phyloP scores from a whole-genome alignment of 2,113 vertebrate genomes.

The Tetrao urogallus region DNA sequence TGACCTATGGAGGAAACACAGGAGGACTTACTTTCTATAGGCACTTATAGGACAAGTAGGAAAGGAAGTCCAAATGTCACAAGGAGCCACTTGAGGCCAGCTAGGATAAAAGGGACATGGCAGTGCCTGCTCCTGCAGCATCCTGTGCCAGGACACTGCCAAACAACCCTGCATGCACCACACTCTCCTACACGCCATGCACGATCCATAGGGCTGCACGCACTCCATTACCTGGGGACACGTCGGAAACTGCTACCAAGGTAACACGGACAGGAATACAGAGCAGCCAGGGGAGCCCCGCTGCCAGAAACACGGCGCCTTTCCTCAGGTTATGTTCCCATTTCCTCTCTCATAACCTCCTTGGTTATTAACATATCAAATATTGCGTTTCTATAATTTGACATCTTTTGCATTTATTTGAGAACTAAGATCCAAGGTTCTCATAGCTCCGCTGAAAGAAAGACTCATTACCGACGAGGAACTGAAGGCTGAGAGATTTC shows the following conservation, averaged over 20 bases:
- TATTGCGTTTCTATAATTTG: neutral
- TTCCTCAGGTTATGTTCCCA: neutral
- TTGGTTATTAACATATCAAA: neutral
- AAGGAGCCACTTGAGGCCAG: neutral
- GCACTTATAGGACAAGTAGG: neutral
- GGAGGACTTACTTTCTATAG: neutral
- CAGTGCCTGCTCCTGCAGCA: neutral
- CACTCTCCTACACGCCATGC: neutral
- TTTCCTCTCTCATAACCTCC: neutral
- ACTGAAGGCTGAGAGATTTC: neutral
- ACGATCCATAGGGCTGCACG: neutral
- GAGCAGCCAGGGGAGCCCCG: conserved; percentile 3
- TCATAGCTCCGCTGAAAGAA: neutral
- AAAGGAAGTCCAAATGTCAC: neutral
- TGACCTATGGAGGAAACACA: neutral
- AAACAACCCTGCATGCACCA: neutral
- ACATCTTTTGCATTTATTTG: neutral
- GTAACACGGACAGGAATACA: conserved; percentile 17
- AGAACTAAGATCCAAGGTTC: conserved; percentile 27
- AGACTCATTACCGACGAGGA: conserved; percentile 17
- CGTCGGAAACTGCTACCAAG: conserved; percentile 43
- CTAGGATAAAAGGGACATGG: neutral
- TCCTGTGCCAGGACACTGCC: neutral
- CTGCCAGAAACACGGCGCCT: neutral
- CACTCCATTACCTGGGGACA: neutral